Evolutionary conservation across 64 coral and sea anemone species (phyloP).

Genomic region (Trachythela sp.): DNA sequence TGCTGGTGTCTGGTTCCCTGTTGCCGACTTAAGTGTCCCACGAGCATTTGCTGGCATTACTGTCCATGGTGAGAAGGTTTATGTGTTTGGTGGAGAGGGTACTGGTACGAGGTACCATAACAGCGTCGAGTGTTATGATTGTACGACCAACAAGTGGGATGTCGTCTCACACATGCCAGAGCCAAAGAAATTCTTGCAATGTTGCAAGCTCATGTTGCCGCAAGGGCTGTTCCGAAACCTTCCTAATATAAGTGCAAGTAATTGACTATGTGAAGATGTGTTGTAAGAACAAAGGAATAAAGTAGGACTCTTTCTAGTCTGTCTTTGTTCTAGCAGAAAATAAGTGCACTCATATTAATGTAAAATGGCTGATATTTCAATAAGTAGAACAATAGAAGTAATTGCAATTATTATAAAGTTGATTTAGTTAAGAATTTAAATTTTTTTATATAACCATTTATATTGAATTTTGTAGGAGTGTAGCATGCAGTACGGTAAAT

Average conservation of each 20-base stretch:
- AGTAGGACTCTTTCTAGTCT: no score
- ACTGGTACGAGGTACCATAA: conserved; percentile 45
- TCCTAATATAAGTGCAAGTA: conserved; percentile 21
- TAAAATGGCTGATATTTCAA: no score
- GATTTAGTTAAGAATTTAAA: not conserved
- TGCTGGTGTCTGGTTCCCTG: conserved; percentile 49
- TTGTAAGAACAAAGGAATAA: no score
- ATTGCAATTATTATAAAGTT: not conserved
- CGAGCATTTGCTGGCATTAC: not conserved
- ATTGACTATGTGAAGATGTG: no score
- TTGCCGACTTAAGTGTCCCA: conserved; percentile 13
- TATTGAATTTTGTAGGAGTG: not conserved
- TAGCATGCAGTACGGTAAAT: not conserved
- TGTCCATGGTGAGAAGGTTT: not conserved
- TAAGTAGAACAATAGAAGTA: no score
- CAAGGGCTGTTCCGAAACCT: conserved; percentile 53
- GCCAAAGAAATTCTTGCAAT: conserved; percentile 66
- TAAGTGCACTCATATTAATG: no score
- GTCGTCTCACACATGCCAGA: conserved; percentile 49
- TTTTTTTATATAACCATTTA: not conserved
- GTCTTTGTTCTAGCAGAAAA: no score
- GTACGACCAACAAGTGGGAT: conserved; percentile 50
- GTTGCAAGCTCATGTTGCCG: conserved; percentile 46
- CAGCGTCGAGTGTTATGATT: conserved; percentile 61
- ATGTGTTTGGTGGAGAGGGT: conserved; percentile 61